Base-by-base conservation (phyloP, 2,797 vertebrate genomes). In the Chromobotia macracanthus region DNA sequence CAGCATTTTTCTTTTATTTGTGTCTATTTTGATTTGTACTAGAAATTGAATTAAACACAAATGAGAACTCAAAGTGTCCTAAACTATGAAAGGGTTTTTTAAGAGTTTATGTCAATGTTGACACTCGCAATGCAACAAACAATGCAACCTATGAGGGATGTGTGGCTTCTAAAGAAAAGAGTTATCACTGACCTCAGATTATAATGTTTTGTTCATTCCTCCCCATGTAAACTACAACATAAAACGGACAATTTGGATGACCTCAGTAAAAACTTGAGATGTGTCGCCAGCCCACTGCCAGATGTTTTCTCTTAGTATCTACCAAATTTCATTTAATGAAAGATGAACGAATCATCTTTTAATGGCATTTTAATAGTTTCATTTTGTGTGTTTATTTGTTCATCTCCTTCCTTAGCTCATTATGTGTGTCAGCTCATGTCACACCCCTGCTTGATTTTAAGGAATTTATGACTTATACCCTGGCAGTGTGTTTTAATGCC, bases 351-450 rank as follows among this genome's bases (percentile, higher is more conserved):
- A 74, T 35, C 2, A 50, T 63, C 23, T 41, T 50, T 73, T 73
- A 44, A 73, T 50, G 28, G 15, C 28, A 5, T 74, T 63, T 63
- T 74, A 50, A 74, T 74, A 50, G 72, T 21, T 48, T 31, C 19
- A 35, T 25, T 63, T 74, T 50, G 72, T 73, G 48, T 50, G 56
- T 73, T 73, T 73, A 63, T 48, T 73, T 19, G 56, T 35, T 50
- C 28, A 61, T 48, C 41, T 23, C 56, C 23, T 31, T 5, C 16
- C 11, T 55, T 7, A 38, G 63, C 21, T 55, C 21, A n/a, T 53
- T 12, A 1, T 75, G 28, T 28, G 28, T 28, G 28, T 28, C 28
- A 28, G 28, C 28, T 28, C 28, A 46, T 2, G 19, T 41, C 38
- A 41, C 38, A 41, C 38, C 7, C 9, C 38, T 41, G 38, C 48